Base-by-base conservation (phyloP, 2,797 vertebrate genomes). In the Clamator glandarius region DNA sequence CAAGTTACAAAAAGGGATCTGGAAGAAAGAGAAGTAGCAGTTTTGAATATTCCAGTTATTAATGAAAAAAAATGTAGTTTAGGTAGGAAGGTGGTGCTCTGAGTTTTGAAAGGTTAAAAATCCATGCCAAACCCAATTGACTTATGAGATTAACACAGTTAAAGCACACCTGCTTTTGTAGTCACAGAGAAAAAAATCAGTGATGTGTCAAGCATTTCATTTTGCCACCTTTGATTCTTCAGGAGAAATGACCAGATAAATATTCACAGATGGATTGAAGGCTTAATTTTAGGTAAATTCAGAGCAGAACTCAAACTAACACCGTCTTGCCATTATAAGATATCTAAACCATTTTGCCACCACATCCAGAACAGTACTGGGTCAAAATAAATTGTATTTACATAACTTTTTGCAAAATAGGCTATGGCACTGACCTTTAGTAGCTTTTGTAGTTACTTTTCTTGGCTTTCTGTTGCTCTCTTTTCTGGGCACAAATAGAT, bases 251-350 rank as follows among this genome's bases (percentile, higher is more conserved):
- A 87, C 78, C 81, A 89, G 44, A 91, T 41, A 92, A 92, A 93
- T 77, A 95, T 74, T 92, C 67, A 93, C 48, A 76, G 39, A 92
- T 74, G 68, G 67, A 91, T 57, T 76, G 31, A 92, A 89, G 44
- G 72, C 52, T 83, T 92, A 79, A 89, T 91, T 91, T 87, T 91
- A 92, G 83, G 84, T 64, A 95, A 94, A 93, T 74, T 25, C 57
- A 85, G 72, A 89, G 61, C 21, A 92, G 72, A 84, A 76, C 52
- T 79, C 63, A 84, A 90, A 91, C 72, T 77, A 92, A 87, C 55
- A 95, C 36, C 67, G 84, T 54, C 50, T 72, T 84, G 73, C 69
- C 57, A 59, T 0, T 63, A 35, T 28, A 87, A 91, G 63, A 91
- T 70, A 36, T 59, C 51, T 82, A 91, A 72, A 77, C 9, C 41